phyloP scores from a whole-genome alignment of 2,888 invertebrate genomes.

The Dolomedes plantarius region DNA sequence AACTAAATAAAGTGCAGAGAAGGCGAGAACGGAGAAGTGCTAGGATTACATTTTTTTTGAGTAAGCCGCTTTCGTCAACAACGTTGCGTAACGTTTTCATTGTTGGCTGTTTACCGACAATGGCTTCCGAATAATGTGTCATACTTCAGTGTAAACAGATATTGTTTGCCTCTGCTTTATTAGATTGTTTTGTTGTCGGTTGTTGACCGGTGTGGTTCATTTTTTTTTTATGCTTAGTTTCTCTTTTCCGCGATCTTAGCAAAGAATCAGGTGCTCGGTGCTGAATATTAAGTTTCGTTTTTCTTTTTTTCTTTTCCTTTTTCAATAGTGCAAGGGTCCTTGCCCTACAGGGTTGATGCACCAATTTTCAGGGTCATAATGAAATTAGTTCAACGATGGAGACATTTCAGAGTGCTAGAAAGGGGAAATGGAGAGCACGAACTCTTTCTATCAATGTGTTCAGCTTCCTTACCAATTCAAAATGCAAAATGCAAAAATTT shows the following conservation, averaged over 20 bases:
- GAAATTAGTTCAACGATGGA: no score
- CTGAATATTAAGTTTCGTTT: not conserved
- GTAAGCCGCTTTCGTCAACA: conserved; percentile 65
- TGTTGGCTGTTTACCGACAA: conserved; percentile 63
- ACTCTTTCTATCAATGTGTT: no score
- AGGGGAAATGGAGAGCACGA: no score
- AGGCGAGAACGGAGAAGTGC: conserved; percentile 29
- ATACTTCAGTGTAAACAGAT: conserved; percentile 57
- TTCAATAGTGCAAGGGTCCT: no score
- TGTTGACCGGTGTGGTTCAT: conserved; percentile 44
- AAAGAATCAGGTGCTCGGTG: not conserved
- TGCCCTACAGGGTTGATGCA: no score
- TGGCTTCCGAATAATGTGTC: conserved; percentile 62
- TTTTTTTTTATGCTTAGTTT: not conserved
- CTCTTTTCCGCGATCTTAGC: not conserved
- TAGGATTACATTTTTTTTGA: conserved; percentile 49
- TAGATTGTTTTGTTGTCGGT: conserved; percentile 57
- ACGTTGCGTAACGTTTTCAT: conserved; percentile 62
- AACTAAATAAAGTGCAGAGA: conserved; percentile 24
- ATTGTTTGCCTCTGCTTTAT: conserved; percentile 21
- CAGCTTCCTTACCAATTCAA: no score
- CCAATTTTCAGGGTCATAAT: no score
- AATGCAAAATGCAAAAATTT: no score
- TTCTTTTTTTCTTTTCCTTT: not conserved
- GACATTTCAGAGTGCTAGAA: no score